These are phyloP conservation scores for Acanthosepion esculentum DNA, from an alignment of 2,888 invertebrate species.

Conservation along the genomic window DNA sequence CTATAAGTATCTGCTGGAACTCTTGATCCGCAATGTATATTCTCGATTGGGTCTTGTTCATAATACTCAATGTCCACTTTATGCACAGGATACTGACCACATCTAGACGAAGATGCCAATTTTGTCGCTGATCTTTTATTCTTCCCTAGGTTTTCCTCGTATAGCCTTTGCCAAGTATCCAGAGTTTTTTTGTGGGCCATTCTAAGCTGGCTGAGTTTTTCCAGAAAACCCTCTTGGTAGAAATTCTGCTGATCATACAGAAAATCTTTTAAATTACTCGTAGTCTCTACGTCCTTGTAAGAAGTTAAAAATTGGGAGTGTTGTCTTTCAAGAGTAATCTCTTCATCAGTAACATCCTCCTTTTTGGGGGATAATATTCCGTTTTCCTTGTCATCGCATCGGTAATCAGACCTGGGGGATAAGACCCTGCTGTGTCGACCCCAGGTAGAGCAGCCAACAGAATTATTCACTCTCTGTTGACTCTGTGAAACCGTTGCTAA, in stretches of 20 bases:
- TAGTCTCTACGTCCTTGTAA: not conserved
- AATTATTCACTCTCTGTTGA: not conserved
- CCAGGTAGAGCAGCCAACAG: not conserved
- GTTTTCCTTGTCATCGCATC: not conserved
- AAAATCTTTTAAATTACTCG: not conserved
- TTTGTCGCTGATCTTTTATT: not conserved
- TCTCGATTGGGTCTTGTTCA: not conserved
- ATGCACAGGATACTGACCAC: not conserved
- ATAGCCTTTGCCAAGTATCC: conserved; percentile 69
- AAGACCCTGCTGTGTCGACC: not conserved
- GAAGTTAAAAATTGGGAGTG: not conserved
- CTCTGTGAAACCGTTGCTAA: conserved; percentile 34
- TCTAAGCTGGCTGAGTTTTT: conserved; percentile 68
- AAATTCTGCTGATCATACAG: not conserved
- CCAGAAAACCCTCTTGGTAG: conserved; percentile 44
- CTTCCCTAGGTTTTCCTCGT: conserved; percentile 63
- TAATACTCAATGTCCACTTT: not conserved
- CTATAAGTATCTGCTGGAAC: not conserved
- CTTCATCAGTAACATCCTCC: conserved; percentile 58
- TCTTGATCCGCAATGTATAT: not conserved
- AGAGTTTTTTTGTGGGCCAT: conserved; percentile 71
- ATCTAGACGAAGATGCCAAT: not conserved
- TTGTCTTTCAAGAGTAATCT: conserved; percentile 58
- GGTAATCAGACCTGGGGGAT: not conserved
- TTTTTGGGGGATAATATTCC: not conserved